phyloP scores from a whole-genome alignment of 2,797 vertebrate genomes.

The Mus spretus region DNA sequence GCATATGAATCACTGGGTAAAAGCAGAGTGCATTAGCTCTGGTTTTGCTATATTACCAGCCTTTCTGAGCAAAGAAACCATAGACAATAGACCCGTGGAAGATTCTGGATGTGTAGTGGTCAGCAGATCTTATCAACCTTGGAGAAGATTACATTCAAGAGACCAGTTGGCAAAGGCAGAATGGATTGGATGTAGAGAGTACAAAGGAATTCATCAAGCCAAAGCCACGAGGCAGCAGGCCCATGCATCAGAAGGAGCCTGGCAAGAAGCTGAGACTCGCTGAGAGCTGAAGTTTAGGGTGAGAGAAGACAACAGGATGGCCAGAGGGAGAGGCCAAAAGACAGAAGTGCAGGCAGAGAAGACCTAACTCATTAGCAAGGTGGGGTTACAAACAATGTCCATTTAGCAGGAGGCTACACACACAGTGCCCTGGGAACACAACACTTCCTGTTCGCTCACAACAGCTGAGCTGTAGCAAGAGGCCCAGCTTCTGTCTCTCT shows the following conservation, averaged over 20 bases:
- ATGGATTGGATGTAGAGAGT: background rate
- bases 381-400: background rate
- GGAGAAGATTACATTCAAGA: background rate
- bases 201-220: background rate
- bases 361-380: background rate
- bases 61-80: background rate
- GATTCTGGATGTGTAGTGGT: background rate
- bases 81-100: background rate
- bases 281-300: background rate
- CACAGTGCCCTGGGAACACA: background rate
- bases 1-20: constrained; percentile 10
- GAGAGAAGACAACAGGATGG: background rate
- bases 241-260: background rate
- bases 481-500: background rate
- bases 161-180: background rate
- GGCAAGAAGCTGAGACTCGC: background rate
- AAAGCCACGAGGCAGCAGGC: background rate
- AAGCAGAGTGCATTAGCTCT: background rate
- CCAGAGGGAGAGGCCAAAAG: background rate
- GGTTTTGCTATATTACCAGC: background rate
- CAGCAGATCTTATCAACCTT: constrained; percentile 17
- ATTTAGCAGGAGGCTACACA: background rate
- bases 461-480: constrained; percentile 2
- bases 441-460: constrained; percentile 27
- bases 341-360: background rate